These are phyloP conservation scores for Gonatopus flavifemur DNA, from an alignment of 1,140 invertebrate genomes.

Conservation along the genomic window DNA sequence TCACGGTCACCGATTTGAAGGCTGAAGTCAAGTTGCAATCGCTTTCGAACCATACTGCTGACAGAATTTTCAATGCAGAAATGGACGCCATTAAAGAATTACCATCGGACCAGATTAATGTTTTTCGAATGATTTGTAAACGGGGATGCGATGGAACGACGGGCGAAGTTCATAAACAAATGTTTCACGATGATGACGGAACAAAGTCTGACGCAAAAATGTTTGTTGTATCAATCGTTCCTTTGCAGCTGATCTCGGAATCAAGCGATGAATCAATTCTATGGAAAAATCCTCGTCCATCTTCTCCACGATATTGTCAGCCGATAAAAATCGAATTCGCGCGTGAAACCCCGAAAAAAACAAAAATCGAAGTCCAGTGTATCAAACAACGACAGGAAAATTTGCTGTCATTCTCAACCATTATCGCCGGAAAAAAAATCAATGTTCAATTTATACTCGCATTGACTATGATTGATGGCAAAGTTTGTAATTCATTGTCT, in stretches of 20 bases:
- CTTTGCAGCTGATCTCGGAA: neutral
- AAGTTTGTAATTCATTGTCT: too few relatives aligned
- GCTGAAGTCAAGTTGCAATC: too few relatives aligned
- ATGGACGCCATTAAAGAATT: neutral
- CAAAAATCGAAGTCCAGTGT: neutral
- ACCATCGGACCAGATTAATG: neutral
- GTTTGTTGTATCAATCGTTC: neutral
- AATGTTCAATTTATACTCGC: too few relatives aligned
- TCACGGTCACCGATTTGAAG: too few relatives aligned
- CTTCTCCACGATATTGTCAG: neutral
- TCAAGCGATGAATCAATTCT: neutral
- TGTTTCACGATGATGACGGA: neutral
- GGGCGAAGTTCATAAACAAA: neutral
- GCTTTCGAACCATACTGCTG: constrained; percentile 1
- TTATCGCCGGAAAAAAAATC: too few relatives aligned
- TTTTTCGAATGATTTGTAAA: neutral
- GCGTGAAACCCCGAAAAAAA: neutral
- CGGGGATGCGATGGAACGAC: neutral
- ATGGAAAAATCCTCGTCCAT: constrained; percentile 1
- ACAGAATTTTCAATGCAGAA: too few relatives aligned
- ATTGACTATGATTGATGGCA: too few relatives aligned
- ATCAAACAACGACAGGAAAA: neutral
- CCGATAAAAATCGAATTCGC: too few relatives aligned
- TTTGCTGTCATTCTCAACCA: neutral
- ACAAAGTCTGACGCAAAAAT: constrained; percentile 1